phyloP scores from a whole-genome alignment of 2,797 vertebrate species.

The Hemitrygon akajei region DNA sequence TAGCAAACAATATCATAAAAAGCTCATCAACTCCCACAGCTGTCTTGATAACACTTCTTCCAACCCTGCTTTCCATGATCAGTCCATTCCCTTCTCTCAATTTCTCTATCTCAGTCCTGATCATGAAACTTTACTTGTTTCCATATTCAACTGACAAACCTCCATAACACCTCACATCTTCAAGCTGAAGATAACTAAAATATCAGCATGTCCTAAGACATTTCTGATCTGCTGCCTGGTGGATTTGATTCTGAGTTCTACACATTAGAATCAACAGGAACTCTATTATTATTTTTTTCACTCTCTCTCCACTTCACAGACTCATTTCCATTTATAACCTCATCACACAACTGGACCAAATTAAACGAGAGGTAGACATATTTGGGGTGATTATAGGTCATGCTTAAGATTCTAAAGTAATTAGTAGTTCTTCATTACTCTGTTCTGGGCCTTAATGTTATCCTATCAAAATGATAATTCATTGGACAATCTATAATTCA shows the following conservation, averaged over 20 bases:
- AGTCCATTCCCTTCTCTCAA: too few relatives aligned
- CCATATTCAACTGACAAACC: too few relatives aligned
- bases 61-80: too few relatives aligned
- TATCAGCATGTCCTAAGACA: not conserved
- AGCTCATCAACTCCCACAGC: too few relatives aligned
- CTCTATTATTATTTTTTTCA: not conserved
- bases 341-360: not conserved
- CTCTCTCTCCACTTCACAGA: not conserved
- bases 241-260: not conserved
- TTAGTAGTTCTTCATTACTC: not conserved
- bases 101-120: too few relatives aligned
- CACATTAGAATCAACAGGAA: not conserved
- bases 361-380: not conserved
- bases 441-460: not conserved
- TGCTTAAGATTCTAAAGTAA: not conserved
- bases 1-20: too few relatives aligned
- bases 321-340: not conserved
- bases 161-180: too few relatives aligned
- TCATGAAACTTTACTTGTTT: too few relatives aligned
- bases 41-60: too few relatives aligned
- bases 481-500: not conserved
- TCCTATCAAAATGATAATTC: not conserved
- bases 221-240: not conserved
- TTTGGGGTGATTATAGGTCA: not conserved
- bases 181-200: not conserved